Evolutionary conservation across 1,140 invertebrate species (phyloP).

Genomic region (Arctopsyche grandis): DNA sequence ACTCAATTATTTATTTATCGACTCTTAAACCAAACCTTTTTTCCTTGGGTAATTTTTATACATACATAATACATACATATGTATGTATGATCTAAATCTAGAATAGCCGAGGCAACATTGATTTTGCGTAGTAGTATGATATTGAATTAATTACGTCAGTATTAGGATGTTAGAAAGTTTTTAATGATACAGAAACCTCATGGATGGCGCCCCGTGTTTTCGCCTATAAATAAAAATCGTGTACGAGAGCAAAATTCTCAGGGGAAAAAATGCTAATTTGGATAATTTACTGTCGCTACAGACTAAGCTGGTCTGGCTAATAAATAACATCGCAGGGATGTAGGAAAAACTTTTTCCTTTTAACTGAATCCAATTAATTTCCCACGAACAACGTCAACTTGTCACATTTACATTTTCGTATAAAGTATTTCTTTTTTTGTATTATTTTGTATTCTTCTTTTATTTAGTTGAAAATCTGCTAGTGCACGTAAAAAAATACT

Average conservation of each 20-base stretch:
- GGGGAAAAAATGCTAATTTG: slow-evolving; percentile 26
- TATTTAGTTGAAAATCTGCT: not conserved
- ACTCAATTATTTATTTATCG: no score
- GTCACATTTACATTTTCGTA: slow-evolving; percentile 29
- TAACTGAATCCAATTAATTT: slow-evolving; percentile 29
- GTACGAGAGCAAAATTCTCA: not conserved
- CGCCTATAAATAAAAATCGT: not conserved
- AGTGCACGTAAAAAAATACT: not conserved
- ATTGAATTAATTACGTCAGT: no score
- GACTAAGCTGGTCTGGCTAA: slow-evolving; percentile 22
- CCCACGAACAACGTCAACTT: slow-evolving; percentile 22
- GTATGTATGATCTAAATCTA: no score
- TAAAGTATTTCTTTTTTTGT: not conserved
- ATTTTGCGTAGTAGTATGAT: no score
- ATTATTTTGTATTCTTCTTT: slow-evolving; percentile 8
- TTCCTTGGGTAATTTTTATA: no score
- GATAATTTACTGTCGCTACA: slow-evolving; percentile 26
- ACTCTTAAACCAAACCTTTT: no score
- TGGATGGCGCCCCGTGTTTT: no score
- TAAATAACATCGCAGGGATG: slow-evolving; percentile 25
- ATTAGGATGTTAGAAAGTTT: no score
- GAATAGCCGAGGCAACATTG: no score
- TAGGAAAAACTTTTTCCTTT: slow-evolving; percentile 31
- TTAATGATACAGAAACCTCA: no score
- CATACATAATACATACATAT: no score